Conservation (phyloP, 2,113 vertebrate genomes). For the Cacatua alba region DNA sequence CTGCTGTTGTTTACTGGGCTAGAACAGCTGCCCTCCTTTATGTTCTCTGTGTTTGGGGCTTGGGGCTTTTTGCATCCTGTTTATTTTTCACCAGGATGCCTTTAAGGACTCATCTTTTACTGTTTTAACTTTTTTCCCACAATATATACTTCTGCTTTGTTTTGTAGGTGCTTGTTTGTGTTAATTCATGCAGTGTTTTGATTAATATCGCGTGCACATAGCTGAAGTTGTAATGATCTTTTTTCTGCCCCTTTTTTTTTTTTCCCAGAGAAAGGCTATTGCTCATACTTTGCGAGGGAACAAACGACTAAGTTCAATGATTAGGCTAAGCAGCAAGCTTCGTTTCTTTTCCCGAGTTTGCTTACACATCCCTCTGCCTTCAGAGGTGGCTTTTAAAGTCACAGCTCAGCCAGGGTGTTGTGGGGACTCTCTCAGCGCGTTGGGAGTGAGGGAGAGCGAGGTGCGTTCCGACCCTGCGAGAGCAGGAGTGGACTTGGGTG, state of each 20-base stretch:
- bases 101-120: conserved; percentile 54
- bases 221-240: conserved; percentile 23
- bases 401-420: conserved; percentile 34
- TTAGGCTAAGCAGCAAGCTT: conserved; percentile 2
- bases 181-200: conserved; percentile 15
- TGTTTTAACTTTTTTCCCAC: conserved; percentile 1
- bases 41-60: conserved; percentile 52
- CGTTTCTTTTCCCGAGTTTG: conserved; percentile 5
- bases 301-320: conserved; percentile 17
- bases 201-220: conserved; percentile 35
- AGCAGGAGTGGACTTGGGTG: conserved; percentile 33
- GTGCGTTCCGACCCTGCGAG: conserved; percentile 22
- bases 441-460: not conserved
- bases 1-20: conserved; percentile 82
- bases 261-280: not conserved
- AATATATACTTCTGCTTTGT: not conserved
- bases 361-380: not conserved
- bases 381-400: conserved; percentile 48
- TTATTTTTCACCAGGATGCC: conserved; percentile 74
- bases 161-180: not conserved
- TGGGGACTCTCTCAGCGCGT: conserved; percentile 31
- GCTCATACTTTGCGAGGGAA: not conserved
- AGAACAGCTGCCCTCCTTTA: conserved; percentile 74
- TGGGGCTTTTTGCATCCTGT: conserved; percentile 76
- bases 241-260: not conserved